Evolutionary conservation across 2,113 vertebrate species (phyloP).

Genomic region (Tragelaphus imberbis): DNA sequence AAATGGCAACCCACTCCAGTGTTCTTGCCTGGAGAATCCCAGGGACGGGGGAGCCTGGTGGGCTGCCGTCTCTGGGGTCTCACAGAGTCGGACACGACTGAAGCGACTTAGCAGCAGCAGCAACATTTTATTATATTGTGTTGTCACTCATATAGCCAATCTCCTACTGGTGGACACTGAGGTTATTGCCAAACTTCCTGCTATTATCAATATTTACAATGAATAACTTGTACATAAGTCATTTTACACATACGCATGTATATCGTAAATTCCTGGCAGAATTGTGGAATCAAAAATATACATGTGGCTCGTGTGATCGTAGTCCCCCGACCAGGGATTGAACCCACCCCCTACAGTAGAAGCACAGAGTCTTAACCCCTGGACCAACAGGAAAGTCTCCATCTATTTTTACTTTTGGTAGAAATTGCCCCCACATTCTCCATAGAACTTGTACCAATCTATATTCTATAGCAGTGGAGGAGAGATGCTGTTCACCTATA

Average conservation of each 20-base stretch:
- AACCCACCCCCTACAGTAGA: background rate
- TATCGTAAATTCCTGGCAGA: background rate
- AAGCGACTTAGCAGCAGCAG: too few relatives aligned
- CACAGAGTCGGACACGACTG: too few relatives aligned
- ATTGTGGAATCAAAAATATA: background rate
- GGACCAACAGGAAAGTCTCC: background rate
- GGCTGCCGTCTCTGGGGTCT: too few relatives aligned
- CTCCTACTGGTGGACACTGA: background rate
- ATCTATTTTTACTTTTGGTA: background rate
- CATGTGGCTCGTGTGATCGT: fast-evolving
- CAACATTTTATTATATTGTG: background rate
- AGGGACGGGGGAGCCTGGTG: too few relatives aligned
- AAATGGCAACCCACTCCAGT: too few relatives aligned
- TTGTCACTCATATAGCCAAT: background rate
- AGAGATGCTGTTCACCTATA: background rate
- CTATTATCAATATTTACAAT: background rate
- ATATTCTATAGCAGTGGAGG: background rate
- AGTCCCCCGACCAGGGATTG: background rate
- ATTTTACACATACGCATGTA: background rate
- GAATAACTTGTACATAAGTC: background rate
- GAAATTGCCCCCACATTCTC: background rate
- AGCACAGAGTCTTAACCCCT: background rate
- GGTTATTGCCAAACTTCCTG: background rate
- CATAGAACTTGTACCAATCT: background rate
- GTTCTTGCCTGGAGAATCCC: too few relatives aligned